Evolutionary conservation across 1,140 invertebrate species (phyloP).

Genomic region (Drosophila lini): DNA sequence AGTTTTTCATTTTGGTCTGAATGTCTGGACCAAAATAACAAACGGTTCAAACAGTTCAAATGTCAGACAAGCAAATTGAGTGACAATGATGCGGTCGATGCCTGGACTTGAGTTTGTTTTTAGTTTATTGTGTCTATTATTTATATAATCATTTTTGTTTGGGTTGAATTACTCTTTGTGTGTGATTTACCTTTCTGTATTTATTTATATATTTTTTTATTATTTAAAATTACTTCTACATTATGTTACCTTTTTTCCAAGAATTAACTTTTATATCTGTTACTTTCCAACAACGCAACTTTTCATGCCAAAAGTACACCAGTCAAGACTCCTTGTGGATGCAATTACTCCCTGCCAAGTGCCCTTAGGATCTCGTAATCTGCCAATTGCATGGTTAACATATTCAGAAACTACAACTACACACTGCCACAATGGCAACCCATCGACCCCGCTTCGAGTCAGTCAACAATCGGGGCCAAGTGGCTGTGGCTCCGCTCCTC

Average conservation of each 20-base stretch:
- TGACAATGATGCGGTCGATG: slow-evolving; percentile 68
- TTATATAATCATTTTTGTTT: not conserved
- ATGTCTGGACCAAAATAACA: slow-evolving; percentile 23
- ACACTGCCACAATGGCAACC: slow-evolving; percentile 8
- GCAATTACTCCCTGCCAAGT: slow-evolving; percentile 6
- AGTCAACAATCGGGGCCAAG: slow-evolving; percentile 49
- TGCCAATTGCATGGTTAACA: slow-evolving; percentile 45
- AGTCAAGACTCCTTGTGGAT: slow-evolving; percentile 4
- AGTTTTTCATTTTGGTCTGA: slow-evolving; percentile 20
- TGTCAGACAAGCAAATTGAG: slow-evolving; percentile 64
- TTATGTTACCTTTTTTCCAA: too few species aligned
- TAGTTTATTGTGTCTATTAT: not conserved
- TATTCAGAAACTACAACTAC: slow-evolving; percentile 33
- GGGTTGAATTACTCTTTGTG: not conserved
- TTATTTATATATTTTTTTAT: not conserved
- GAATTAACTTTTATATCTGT: too few species aligned
- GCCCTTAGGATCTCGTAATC: slow-evolving; percentile 27
- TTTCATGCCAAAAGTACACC: slow-evolving; percentile 1
- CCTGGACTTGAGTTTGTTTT: slow-evolving; percentile 6
- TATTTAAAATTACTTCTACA: too few species aligned
- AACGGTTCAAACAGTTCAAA: slow-evolving; percentile 57
- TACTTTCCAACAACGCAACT: not conserved
- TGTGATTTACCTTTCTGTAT: slow-evolving; percentile 1
- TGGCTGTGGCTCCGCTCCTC: slow-evolving; percentile 12
- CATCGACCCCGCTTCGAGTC: slow-evolving; percentile 28